Evolutionary conservation across 2,888 invertebrate genomes (phyloP).

Genomic region (Abscondita cerata): DNA sequence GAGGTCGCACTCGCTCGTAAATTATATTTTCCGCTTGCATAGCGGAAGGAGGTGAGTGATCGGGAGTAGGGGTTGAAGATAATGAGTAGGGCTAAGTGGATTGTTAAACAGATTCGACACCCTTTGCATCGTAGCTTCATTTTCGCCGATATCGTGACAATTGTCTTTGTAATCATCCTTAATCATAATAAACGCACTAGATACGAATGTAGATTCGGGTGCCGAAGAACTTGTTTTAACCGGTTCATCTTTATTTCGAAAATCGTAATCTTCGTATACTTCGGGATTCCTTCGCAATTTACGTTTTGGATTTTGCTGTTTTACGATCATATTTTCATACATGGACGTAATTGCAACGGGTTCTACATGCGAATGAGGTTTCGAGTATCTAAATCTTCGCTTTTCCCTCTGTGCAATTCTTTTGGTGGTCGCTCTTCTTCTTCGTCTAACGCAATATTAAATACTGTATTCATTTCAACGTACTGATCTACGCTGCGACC

Average conservation of each 20-base stretch:
- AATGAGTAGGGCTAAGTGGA: slow-evolving; percentile 89
- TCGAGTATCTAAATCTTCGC: slow-evolving; percentile 57
- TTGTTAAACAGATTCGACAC: slow-evolving; percentile 50
- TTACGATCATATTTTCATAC: slow-evolving; percentile 75
- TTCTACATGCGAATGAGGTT: slow-evolving; percentile 62
- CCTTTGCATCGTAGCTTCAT: slow-evolving; percentile 32
- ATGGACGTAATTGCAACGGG: slow-evolving; percentile 77
- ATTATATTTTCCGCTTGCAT: slow-evolving; percentile 88
- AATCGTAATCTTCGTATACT: slow-evolving; percentile 69
- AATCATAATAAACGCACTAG: slow-evolving; percentile 64
- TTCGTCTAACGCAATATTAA: slow-evolving; percentile 58
- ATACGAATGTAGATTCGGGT: slow-evolving; percentile 61
- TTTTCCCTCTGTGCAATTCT: slow-evolving; percentile 57
- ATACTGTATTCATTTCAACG: slow-evolving; percentile 74
- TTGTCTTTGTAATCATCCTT: slow-evolving; percentile 60
- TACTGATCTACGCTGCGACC: slow-evolving; percentile 80
- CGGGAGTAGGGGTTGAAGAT: slow-evolving; percentile 93
- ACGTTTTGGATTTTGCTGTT: slow-evolving; percentile 75
- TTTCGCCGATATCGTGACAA: slow-evolving; percentile 35
- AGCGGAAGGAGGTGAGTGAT: slow-evolving; percentile 92
- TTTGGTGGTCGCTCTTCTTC: slow-evolving; percentile 49
- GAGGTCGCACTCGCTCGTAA: slow-evolving; percentile 86
- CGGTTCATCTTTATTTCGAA: slow-evolving; percentile 54
- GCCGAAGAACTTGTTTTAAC: slow-evolving; percentile 51
- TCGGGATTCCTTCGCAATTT: slow-evolving; percentile 70